phyloP scores from a whole-genome alignment of 30 jellyfish, hydroid and myxozoan genomes.

The Turritopsis rubra region DNA sequence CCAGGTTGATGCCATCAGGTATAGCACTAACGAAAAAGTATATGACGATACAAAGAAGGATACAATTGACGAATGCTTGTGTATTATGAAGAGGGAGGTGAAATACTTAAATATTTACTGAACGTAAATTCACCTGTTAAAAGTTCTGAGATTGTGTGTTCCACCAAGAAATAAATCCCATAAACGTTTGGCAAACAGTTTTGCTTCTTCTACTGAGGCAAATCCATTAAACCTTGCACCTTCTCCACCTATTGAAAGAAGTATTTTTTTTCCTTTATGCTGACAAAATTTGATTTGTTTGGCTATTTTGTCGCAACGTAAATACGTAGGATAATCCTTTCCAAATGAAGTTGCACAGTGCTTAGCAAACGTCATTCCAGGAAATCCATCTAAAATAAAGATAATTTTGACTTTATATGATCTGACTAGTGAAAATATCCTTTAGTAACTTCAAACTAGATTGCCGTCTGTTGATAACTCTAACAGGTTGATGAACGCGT shows the following conservation, averaged over 20 bases:
- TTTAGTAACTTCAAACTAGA: no score
- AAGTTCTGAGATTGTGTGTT: conserved; percentile 11
- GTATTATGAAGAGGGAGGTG: neutral
- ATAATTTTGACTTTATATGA: neutral
- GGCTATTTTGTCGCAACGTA: conserved; percentile 16
- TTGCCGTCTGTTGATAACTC: no score
- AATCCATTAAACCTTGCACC: conserved; percentile 27
- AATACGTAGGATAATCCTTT: conserved; percentile 1
- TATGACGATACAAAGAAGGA: neutral
- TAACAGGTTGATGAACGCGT: no score
- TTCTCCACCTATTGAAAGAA: conserved; percentile 24
- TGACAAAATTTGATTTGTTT: conserved; percentile 27
- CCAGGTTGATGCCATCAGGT: conserved; percentile 23
- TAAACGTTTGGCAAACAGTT: conserved; percentile 5
- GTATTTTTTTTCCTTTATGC: conserved; percentile 2
- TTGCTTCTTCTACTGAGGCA: conserved; percentile 9
- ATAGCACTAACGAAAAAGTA: conserved; percentile 1
- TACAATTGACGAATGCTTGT: neutral
- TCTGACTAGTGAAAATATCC: neutral
- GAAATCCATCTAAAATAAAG: conserved; percentile 9
- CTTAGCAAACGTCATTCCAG: conserved; percentile 20
- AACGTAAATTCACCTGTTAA: conserved; percentile 7
- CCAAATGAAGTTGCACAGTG: conserved; percentile 11
- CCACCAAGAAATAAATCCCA: conserved; percentile 37
- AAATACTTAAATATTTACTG: neutral